These are phyloP conservation scores for cattle (Bos taurus) DNA, from an alignment of 2,113 vertebrate genomes.

Conservation along the genomic window ARS-UCD2.0 NC_037345.1:56632501-56633000, in stretches of 20 bases:
- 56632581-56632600: neutral
- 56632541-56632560: neutral
- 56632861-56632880: too few species aligned
- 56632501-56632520: neutral
- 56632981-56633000: neutral
- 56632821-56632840: neutral
- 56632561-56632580: neutral
- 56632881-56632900: accelerated
- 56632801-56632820: neutral
- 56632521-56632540: neutral
- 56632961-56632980: neutral
- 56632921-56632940: neutral
- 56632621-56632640: neutral
- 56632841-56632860: neutral
- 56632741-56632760: neutral
- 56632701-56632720: neutral
- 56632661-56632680: conserved; percentile 74
- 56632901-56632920: too few species aligned
- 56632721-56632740: neutral
- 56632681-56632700: too few species aligned
- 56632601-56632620: too few species aligned
- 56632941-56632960: neutral
- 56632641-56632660: neutral
- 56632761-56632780: neutral
- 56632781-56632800: neutral